These are phyloP conservation scores for Cerastis rubricosa DNA, from an alignment of 2,888 invertebrate species.

Conservation along the genomic window DNA sequence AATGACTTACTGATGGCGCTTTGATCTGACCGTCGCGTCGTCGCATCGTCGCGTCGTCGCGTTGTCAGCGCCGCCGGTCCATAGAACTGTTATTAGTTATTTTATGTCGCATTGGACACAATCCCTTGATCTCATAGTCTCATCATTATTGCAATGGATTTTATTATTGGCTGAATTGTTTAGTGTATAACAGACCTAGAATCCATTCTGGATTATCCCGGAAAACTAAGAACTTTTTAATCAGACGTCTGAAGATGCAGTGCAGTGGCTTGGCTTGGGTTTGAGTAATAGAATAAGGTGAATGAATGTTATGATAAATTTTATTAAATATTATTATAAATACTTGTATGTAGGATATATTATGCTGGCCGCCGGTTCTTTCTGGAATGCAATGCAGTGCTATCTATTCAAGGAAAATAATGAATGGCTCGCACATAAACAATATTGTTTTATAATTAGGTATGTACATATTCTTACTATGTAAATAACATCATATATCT, in stretches of 20 bases:
- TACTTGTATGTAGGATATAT: constrained; percentile 16
- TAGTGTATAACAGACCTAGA: constrained; percentile 7
- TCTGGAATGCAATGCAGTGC: constrained; percentile 58
- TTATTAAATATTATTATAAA: neutral
- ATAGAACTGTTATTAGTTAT: neutral
- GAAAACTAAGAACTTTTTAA: neutral
- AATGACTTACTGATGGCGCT: constrained; percentile 15
- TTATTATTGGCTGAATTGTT: neutral
- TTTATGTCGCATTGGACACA: constrained; percentile 4
- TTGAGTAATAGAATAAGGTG: neutral
- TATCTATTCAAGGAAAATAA: constrained; percentile 70
- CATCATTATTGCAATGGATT: neutral
- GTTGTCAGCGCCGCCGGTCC: neutral
- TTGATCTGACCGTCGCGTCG: constrained; percentile 8
- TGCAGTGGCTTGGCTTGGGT: neutral
- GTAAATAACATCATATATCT: constrained; percentile 17
- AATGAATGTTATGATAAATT: constrained; percentile 26
- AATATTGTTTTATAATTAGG: constrained; percentile 22
- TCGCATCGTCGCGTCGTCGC: neutral
- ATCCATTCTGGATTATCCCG: neutral
- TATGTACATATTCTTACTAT: constrained; percentile 4
- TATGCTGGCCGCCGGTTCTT: constrained; percentile 39
- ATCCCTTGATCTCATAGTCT: neutral
- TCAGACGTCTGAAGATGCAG: neutral
- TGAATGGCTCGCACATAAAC: constrained; percentile 51